Conservation (phyloP, 1,140 invertebrate species). For the Bombus waltoni region DNA sequence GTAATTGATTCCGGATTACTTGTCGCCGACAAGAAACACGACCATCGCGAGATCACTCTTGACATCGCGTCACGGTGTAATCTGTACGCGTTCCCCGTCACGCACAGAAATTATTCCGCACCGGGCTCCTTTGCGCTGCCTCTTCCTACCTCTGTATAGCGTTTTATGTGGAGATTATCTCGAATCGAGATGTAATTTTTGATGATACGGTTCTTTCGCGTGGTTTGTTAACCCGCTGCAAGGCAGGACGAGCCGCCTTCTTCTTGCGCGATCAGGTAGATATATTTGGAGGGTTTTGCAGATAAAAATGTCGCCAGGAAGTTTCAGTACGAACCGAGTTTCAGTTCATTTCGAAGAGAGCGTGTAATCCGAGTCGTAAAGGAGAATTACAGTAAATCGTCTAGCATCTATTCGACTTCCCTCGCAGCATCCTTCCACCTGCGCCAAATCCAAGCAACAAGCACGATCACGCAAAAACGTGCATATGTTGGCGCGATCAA, state of each 20-base stretch:
- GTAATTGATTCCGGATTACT: conserved; percentile 79
- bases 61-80: conserved; percentile 55
- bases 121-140: no score
- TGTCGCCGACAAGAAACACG: conserved; percentile 63
- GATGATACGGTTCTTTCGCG: not conserved
- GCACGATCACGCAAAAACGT: no score
- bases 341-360: no score
- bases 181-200: conserved; percentile 9
- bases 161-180: not conserved
- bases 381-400: not conserved
- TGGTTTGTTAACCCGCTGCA: not conserved
- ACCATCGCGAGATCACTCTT: conserved; percentile 58
- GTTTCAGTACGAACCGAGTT: not conserved
- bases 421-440: not conserved
- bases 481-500: not conserved
- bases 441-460: not conserved
- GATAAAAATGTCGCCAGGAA: not conserved
- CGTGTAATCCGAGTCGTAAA: not conserved
- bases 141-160: not conserved
- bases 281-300: not conserved
- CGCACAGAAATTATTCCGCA: conserved; percentile 7
- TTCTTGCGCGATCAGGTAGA: no score
- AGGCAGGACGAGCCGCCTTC: not conserved
- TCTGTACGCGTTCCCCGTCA: conserved; percentile 35
- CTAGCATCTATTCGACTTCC: not conserved